A percentile compares a stretch with the other conserved stretches of the same genome.
phyloP scores from a whole-genome alignment of 2,113 vertebrate species.

The Rhinopomastus cyanomelas region DNA sequence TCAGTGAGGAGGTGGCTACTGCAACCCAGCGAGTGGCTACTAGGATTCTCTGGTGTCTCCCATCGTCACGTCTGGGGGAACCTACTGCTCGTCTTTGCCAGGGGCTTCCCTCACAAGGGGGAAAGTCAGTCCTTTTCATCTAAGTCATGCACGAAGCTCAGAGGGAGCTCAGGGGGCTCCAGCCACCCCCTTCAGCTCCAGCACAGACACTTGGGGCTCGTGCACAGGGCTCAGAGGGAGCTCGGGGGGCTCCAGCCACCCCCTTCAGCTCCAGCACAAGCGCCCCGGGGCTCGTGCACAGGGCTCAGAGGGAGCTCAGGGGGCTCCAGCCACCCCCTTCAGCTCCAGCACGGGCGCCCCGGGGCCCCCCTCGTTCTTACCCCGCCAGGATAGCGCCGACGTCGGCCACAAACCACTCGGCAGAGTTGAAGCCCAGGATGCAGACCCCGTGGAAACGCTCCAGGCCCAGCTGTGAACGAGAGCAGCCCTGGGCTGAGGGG shows the following conservation, averaged over 20 bases:
- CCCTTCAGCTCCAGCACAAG: not conserved
- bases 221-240: not conserved
- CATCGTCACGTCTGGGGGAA: not conserved
- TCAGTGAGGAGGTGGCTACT: not conserved
- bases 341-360: not conserved
- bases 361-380: constrained; percentile 70
- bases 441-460: constrained; percentile 88
- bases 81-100: not conserved
- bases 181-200: not conserved
- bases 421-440: constrained; percentile 92
- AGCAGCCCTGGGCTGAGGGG: not conserved
- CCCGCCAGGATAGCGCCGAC: constrained; percentile 89
- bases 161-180: not conserved
- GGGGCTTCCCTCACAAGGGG: not conserved
- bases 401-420: constrained; percentile 89
- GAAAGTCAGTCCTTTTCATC: not conserved
- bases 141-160: not conserved
- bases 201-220: not conserved
- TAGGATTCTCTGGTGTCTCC: not conserved
- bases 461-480: constrained; percentile 85
- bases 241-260: not conserved
- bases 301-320: not conserved
- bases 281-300: not conserved
- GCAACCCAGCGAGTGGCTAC: not conserved
- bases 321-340: not conserved